Evolutionary conservation across 2,113 vertebrate species (phyloP), one percentile per base, ranked within the genome.

Genomic region (Colius striatus): DNA sequence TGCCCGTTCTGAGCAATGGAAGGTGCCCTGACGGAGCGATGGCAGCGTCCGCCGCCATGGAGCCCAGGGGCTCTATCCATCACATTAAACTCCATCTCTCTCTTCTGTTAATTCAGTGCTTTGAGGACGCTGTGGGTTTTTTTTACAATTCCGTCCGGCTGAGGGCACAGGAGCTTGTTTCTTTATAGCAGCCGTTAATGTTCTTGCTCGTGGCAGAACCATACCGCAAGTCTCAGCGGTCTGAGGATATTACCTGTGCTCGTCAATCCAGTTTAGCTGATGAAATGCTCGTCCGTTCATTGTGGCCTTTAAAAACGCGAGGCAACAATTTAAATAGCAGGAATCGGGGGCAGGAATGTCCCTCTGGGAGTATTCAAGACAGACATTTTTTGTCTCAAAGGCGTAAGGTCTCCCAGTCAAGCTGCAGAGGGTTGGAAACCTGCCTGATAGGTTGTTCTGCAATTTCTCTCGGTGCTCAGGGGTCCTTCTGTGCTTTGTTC

Each of bases 401-500:
- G 79, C 43, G 14, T 58, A 25, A 94, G 84, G 74, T 84, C 78
- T 62, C 66, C 54, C 76, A 18, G 65, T 82, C 75, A 67, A 92
- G 81, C 51, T 6, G 11, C 19, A 1, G 60, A 30, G 30, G 43
- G 57, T 76, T 19, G 11, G 54, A 90, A 63, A 27, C 6, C 11
- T 0, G 15, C 36, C 58, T 27, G 86, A 16, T 9, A 25, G 4
- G 1, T 77, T 72, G 70, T 58, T 83, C 43, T 81, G 88, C 86
- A 27, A 23, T 81, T 87, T 87, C 73, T 48, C 70, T 67, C 1
- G 0, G 75, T 72, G 79, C 76, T 95, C 90, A 65, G 43, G 76
- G 61, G 68, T 92, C 80, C 16, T 15, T 86, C 85, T 84, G 70
- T 29, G 86, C 94, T 94, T 95, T 95, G 83, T 96, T 93, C 88